Evolutionary conservation across 2,113 vertebrate species (phyloP).

Genomic region (Acinonyx jubatus): DNA sequence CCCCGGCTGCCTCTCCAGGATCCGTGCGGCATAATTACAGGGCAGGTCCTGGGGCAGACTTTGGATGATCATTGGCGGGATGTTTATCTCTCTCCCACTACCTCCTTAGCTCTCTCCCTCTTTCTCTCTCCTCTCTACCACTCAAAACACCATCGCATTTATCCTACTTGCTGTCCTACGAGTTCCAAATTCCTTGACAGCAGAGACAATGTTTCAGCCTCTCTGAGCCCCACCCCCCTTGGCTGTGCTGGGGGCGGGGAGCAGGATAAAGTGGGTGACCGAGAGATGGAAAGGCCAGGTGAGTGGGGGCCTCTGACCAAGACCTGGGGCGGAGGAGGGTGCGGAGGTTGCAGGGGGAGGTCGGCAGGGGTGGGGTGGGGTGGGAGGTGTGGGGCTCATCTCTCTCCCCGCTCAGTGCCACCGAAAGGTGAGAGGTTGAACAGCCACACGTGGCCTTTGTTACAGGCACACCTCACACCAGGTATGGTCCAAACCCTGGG

Average conservation of each 20-base stretch:
- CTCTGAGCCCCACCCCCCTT: neutral
- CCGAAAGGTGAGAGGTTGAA: neutral
- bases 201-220: neutral
- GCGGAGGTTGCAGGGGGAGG: neutral
- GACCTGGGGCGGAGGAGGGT: neutral
- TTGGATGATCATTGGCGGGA: neutral
- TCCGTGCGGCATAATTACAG: fast-evolving
- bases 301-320: neutral
- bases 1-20: neutral
- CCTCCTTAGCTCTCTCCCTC: neutral
- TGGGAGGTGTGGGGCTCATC: neutral
- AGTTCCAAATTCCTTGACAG: neutral
- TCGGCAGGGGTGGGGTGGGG: neutral
- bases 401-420: neutral
- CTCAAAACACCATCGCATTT: too few species aligned
- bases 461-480: neutral
- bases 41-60: neutral
- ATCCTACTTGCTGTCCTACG: neutral
- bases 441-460: neutral
- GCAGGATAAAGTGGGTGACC: neutral
- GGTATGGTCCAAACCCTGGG: too few species aligned
- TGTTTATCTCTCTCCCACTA: neutral
- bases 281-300: neutral
- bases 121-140: neutral
- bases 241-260: neutral